phyloP scores from a whole-genome alignment of 2,888 invertebrate genomes.

The Rhorus exstirpatorius region DNA sequence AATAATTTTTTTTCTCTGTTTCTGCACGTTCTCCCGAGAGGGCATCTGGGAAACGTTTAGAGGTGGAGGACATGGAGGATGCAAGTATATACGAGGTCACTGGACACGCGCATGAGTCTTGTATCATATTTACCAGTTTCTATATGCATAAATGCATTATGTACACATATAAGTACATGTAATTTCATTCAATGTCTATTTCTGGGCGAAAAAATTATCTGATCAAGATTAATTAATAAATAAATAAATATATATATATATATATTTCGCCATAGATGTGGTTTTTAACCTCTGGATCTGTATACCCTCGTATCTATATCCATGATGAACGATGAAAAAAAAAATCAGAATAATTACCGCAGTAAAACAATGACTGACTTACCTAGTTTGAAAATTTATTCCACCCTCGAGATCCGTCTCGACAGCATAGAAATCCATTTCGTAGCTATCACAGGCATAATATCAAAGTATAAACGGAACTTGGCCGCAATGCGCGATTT shows the following conservation, averaged over 20 bases:
- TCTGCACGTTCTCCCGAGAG: not conserved
- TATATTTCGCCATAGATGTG: too few species aligned
- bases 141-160: not conserved
- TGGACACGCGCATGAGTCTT: conserved; percentile 67
- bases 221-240: not conserved
- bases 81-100: conserved; percentile 65
- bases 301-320: not conserved
- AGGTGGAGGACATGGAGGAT: conserved; percentile 40
- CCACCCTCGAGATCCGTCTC: conserved; percentile 17
- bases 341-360: not conserved
- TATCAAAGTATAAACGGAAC: conserved; percentile 19
- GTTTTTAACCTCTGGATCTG: not conserved
- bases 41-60: conserved; percentile 38
- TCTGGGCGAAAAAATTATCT: not conserved
- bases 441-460: conserved; percentile 20
- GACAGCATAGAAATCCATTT: conserved; percentile 33
- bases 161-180: not conserved
- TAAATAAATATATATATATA: not conserved
- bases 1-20: conserved; percentile 7
- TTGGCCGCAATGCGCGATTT: conserved; percentile 66
- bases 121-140: conserved; percentile 25
- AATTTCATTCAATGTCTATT: too few species aligned
- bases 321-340: not conserved
- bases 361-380: not conserved
- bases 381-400: conserved; percentile 58